These are phyloP conservation scores for Agapornis roseicollis DNA, from an alignment of 2,113 vertebrate species.

Conservation along the genomic window DNA sequence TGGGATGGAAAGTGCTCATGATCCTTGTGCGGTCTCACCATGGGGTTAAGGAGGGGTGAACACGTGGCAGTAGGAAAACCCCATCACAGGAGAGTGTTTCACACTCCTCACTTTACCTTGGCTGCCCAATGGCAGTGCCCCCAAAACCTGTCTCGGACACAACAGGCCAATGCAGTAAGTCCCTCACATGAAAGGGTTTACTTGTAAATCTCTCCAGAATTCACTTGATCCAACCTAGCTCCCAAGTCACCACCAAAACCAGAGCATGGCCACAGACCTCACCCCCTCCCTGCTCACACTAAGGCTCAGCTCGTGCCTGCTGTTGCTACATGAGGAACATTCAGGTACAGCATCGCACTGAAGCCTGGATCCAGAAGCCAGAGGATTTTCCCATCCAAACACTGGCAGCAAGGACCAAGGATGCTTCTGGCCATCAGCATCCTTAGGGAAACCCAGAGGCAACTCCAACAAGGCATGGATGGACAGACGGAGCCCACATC, in stretches of 20 bases:
- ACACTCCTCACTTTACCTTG: not conserved
- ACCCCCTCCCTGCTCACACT: not conserved
- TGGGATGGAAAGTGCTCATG: not conserved
- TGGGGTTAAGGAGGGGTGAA: not conserved
- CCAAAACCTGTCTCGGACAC: not conserved
- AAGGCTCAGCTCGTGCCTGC: rapidly evolving
- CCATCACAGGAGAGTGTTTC: not conserved
- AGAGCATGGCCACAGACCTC: not conserved
- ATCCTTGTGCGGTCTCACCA: not conserved
- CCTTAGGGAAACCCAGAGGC: not conserved
- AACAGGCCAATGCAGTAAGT: rapidly evolving
- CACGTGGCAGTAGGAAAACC: not conserved
- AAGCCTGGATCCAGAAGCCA: not conserved
- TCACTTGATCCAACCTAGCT: not conserved
- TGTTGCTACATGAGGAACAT: not conserved
- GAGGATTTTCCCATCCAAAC: not conserved
- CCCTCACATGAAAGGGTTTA: not conserved
- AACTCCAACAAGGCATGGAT: not conserved
- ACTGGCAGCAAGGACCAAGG: not conserved
- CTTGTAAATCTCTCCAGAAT: not conserved
- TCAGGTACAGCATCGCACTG: not conserved
- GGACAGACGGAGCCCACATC: not conserved
- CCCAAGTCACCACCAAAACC: not conserved
- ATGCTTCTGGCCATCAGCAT: not conserved
- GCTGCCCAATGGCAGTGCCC: rapidly evolving